These are phyloP conservation scores for Lepidocyrtoides sp. DNA, from an alignment of 2,888 invertebrate species.

Conservation along the genomic window DNA sequence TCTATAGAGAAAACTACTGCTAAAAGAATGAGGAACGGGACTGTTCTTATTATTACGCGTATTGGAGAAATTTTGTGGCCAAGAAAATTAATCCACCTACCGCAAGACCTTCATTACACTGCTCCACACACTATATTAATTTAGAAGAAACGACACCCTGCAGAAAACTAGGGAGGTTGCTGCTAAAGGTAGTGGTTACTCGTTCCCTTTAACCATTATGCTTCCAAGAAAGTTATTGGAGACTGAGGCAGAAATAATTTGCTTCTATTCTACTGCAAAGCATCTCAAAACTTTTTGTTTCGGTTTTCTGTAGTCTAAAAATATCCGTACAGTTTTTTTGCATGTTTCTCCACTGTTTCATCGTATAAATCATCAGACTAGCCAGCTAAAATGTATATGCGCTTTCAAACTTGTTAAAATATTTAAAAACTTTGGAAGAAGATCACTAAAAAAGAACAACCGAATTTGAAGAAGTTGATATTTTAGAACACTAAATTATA, in stretches of 20 bases:
- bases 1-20: slow-evolving; percentile 50
- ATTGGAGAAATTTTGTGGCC: slow-evolving; percentile 59
- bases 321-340: too few species aligned
- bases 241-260: background rate
- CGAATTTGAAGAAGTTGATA: too few species aligned
- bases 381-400: too few species aligned
- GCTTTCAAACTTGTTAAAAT: too few species aligned
- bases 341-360: too few species aligned
- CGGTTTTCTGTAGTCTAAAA: too few species aligned
- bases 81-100: slow-evolving; percentile 60
- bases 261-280: too few species aligned
- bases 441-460: too few species aligned
- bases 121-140: slow-evolving; percentile 61
- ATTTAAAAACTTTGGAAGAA: too few species aligned
- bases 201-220: background rate
- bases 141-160: slow-evolving; percentile 71
- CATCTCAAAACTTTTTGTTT: background rate
- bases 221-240: background rate
- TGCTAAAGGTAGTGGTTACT: slow-evolving; percentile 2
- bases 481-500: too few species aligned
- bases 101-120: slow-evolving; percentile 58
- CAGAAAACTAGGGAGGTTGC: slow-evolving; percentile 52
- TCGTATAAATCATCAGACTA: too few species aligned
- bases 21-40: slow-evolving; percentile 57
- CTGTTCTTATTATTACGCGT: slow-evolving; percentile 24